phyloP scores from a whole-genome alignment of 2,797 vertebrate genomes.

The Sebastes oblongus region DNA sequence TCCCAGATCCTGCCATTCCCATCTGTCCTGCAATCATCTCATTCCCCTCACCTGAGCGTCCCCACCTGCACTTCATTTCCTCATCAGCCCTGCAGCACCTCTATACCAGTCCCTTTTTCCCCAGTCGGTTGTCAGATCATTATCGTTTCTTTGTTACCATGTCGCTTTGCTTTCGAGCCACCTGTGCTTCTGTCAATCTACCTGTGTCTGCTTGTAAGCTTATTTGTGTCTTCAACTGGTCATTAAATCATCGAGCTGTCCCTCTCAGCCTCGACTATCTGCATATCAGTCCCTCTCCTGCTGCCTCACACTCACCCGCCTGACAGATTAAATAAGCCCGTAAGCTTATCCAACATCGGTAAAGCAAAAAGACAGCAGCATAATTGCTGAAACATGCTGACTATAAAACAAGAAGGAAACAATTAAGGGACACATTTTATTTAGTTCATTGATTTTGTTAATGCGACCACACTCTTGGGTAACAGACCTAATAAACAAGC shows the following conservation, averaged over 20 bases:
- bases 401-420: not conserved
- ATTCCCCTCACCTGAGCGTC: not conserved
- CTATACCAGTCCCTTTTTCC: too few relatives aligned
- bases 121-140: not conserved
- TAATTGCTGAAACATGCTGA: not conserved
- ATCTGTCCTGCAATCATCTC: not conserved
- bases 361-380: not conserved
- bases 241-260: not conserved
- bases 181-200: not conserved
- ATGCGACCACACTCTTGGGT: not conserved
- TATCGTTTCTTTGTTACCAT: not conserved
- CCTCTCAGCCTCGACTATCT: not conserved
- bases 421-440: not conserved
- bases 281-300: not conserved
- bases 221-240: not conserved
- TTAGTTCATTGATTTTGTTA: conserved; percentile 1
- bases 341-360: not conserved
- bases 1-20: not conserved
- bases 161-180: not conserved
- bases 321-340: not conserved
- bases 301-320: not conserved
- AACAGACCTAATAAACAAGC: not conserved
- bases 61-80: not conserved
- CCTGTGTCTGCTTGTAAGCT: not conserved
- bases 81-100: not conserved